Evolutionary conservation across 2,113 vertebrate genomes (phyloP), one percentile per base, ranked within the genome.

Genomic region (Lonchura striata): DNA sequence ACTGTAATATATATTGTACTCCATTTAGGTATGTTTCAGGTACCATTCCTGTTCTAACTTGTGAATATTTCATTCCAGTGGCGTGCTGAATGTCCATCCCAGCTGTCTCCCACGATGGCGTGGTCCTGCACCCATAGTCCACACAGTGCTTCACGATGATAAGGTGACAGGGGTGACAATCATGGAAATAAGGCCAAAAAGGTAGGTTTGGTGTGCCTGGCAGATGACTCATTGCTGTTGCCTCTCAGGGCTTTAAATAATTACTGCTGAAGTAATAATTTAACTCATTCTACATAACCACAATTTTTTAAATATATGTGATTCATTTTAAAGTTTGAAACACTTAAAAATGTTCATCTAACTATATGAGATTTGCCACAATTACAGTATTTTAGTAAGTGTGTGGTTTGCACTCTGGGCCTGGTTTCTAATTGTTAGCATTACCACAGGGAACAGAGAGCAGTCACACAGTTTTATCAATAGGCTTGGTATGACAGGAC

Each of bases 41-140:
- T 80, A 25, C 50, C 42, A 18, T 70, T 82, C 25, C 37, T 77
- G 1, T 60, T 82, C 89, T 96, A 52, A 98, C 49, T 59, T 80
- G 37, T 81, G 57, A 50, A n/a, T 92, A 71, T 77, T 95, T 78
- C 30, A 13, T 88, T 95, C 88, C 96, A 99, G 99, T 44, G 99
- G 99, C 1, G 90, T 99, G 64, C 93, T 99, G 89, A 99, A 99
- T 3, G 95, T 99, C 57, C 99, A 99, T 87, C 99, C 99, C 61
- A 99, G 99, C 96, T 98, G 98, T 68, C 98, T 99, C 60, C 99
- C 99, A 0, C 97, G 99, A 23, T 99, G 99, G 99, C 97, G 99
- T 46, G 99, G 99, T 15, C 98, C 99, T 28, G 99, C 99, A 7
- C 99, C 99, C 0, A 95, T 99, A 70, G 96, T 99, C 92, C 99